phyloP scores from a whole-genome alignment of 1,140 invertebrate species.

The Maniola jurtina region DNA sequence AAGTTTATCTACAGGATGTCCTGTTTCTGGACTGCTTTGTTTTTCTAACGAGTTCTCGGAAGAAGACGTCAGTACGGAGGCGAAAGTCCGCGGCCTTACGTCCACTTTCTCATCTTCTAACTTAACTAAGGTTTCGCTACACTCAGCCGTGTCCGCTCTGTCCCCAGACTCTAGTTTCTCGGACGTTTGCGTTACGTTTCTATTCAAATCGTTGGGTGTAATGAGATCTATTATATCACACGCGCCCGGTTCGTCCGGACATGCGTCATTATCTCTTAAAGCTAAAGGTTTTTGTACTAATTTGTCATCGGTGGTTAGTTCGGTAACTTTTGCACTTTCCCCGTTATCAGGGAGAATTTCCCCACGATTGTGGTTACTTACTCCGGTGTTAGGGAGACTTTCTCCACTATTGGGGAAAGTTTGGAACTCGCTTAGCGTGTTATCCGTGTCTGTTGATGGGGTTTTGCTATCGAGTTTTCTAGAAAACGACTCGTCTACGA shows the following conservation, averaged over 20 bases:
- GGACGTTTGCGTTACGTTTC: slow-evolving; percentile 35
- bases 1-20: slow-evolving; percentile 67
- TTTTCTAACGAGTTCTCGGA: slow-evolving; percentile 64
- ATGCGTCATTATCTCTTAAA: slow-evolving; percentile 57
- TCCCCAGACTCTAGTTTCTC: slow-evolving; percentile 28
- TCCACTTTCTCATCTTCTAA: slow-evolving; percentile 40
- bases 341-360: slow-evolving; percentile 44
- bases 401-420: slow-evolving; percentile 45
- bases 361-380: slow-evolving; percentile 34
- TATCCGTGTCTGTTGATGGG: slow-evolving; percentile 69
- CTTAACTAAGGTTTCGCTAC: slow-evolving; percentile 32
- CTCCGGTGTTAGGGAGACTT: slow-evolving; percentile 44
- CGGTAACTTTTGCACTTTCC: slow-evolving; percentile 58
- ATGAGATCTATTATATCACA: slow-evolving; percentile 67
- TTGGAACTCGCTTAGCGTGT: slow-evolving; percentile 69
- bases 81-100: slow-evolving; percentile 58
- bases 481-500: slow-evolving; percentile 69
- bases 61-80: slow-evolving; percentile 62
- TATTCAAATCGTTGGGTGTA: slow-evolving; percentile 63
- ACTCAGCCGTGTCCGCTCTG: slow-evolving; percentile 17
- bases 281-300: slow-evolving; percentile 77
- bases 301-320: slow-evolving; percentile 68
- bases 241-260: slow-evolving; percentile 41
- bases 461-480: slow-evolving; percentile 71
- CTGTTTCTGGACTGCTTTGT: slow-evolving; percentile 61